Evolutionary conservation across 2,888 invertebrate species (phyloP).

Genomic region (Polylopha cassiicola): DNA sequence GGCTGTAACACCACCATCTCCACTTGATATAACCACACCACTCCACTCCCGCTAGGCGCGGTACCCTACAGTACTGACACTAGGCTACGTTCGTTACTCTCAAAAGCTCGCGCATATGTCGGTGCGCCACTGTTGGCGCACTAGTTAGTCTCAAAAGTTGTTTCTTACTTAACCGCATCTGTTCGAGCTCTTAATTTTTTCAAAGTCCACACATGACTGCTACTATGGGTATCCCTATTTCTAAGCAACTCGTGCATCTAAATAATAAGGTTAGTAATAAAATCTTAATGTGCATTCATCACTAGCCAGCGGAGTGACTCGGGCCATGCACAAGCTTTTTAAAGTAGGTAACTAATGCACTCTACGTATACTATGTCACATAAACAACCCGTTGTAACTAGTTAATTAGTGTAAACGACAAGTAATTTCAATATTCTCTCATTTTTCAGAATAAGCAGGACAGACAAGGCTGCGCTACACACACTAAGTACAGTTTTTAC

Average conservation of each 20-base stretch:
- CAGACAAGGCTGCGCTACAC: slow-evolving; percentile 16
- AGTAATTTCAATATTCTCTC: too few species aligned
- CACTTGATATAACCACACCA: slow-evolving; percentile 28
- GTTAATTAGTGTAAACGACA: too few species aligned
- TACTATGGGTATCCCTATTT: slow-evolving; percentile 5
- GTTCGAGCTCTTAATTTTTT: slow-evolving; percentile 15
- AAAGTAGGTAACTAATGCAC: too few species aligned
- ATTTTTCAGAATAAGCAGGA: too few species aligned
- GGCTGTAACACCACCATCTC: slow-evolving; percentile 57
- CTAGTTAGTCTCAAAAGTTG: slow-evolving; percentile 11
- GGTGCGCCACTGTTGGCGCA: slow-evolving; percentile 21
- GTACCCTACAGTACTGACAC: slow-evolving; percentile 20
- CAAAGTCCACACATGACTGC: too few species aligned
- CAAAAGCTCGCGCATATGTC: slow-evolving; percentile 21
- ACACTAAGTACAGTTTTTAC: too few species aligned
- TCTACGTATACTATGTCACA: too few species aligned
- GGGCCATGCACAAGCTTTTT: slow-evolving; percentile 18
- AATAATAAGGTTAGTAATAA: slow-evolving; percentile 9
- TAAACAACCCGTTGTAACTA: too few species aligned
- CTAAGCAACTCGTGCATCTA: slow-evolving; percentile 18
- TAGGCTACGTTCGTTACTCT: slow-evolving; percentile 1
- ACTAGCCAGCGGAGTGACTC: slow-evolving; percentile 11
- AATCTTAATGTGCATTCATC: slow-evolving; percentile 13
- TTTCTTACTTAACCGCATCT: slow-evolving; percentile 11
- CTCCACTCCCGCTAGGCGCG: slow-evolving; percentile 18